A percentile compares a stretch with the other conserved stretches of the same genome.
Conservation (phyloP, 1,140 invertebrate genomes). For the Saccostrea cuccullata region DNA sequence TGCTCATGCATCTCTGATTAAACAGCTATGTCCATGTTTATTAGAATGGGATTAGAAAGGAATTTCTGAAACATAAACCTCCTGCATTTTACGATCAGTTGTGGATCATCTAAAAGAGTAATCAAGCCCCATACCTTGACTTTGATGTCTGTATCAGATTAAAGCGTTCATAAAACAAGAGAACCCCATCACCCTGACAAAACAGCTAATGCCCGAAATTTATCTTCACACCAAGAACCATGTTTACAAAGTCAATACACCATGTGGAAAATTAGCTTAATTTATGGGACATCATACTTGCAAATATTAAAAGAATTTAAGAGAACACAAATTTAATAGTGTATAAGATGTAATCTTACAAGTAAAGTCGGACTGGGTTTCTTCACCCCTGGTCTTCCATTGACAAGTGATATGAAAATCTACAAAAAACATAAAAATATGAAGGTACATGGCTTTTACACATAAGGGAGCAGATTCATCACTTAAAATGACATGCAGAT, state of each 20-base stretch:
- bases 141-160: conserved; percentile 21
- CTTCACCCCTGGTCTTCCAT: conserved; percentile 93
- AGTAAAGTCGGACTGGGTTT: conserved; percentile 79
- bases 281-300: background rate
- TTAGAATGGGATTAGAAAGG: conserved; percentile 35
- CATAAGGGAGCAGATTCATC: too few relatives aligned
- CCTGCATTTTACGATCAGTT: conserved; percentile 16
- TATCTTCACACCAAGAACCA: background rate
- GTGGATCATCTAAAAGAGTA: conserved; percentile 20
- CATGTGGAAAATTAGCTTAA: conserved; percentile 18
- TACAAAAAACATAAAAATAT: conserved; percentile 73
- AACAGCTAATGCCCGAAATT: background rate
- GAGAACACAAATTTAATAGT: background rate
- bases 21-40: conserved; percentile 22
- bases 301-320: background rate
- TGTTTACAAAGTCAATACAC: background rate
- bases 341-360: conserved; percentile 80
- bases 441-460: too few relatives aligned
- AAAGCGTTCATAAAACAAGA: conserved; percentile 1
- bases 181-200: background rate
- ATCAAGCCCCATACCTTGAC: background rate
- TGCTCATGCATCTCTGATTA: background rate
- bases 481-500: too few relatives aligned
- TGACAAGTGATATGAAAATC: conserved; percentile 95
- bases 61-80: conserved; percentile 20